Base-by-base conservation (phyloP, 2,113 vertebrate genomes). In the Oceanodroma tethys region DNA sequence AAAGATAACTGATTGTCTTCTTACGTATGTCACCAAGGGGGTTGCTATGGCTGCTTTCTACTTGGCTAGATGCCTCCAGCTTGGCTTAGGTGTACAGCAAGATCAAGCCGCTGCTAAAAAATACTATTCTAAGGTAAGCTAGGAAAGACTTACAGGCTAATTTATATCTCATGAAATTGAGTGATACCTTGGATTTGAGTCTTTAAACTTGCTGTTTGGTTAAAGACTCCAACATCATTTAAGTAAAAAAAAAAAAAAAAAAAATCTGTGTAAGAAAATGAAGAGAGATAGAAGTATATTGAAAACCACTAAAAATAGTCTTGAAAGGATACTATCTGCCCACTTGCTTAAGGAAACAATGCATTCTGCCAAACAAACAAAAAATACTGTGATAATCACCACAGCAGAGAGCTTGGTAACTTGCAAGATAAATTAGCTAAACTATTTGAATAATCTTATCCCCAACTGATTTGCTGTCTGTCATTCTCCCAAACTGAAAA, bases 21-120 rank as follows among this genome's bases (percentile, higher is more conserved):
- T 98, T 1, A 66, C 92, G 3, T 98, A 98, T 16, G 55, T 98
- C 85, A 88, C 66, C 84, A 98, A 97, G 89, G 98, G 98, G 50
- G 93, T 97, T 60, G 96, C 98, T 62, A 98, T 98, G 62, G 98
- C 98, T 6, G 78, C 98, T 22, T 99, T 99, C 96, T 98, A 98
- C 95, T 93, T 98, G 2, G 98, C 97, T 3, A 98, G 98, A 16
- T 99, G 98, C 87, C 96, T 99, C 56, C 98, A 99, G 73, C 96
- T 98, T 53, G 98, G 99, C 59, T 80, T 88, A 67, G 98, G 98
- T 19, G 81, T 81, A 53, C 21, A 83, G 43, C 97, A 98, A 92
- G 96, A 99, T 81, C 76, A 92, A 90, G 60, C 30, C 0, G 53
- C 83, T 66, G 98, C 98, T 36, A 93, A 96, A 43, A 76, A 78